Evolutionary conservation across 2,888 invertebrate species (phyloP), one percentile per base, ranked within the genome.

Genomic region (Dromius quadrimaculatus): DNA sequence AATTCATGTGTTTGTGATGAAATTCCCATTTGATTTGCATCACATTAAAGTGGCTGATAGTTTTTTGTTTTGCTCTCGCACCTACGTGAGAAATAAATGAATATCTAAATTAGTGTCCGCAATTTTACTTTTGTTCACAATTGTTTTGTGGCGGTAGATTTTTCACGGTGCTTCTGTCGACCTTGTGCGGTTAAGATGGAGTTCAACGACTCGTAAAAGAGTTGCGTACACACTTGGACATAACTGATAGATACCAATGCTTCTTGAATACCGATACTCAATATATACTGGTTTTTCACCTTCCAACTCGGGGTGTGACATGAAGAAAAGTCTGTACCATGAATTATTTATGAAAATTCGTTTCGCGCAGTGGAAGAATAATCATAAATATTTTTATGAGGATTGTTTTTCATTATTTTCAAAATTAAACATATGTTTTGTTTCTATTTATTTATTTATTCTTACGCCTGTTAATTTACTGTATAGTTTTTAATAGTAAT

Each of bases 11-110:
- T 69, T 61, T 61, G 45, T 69, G 59, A 45, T 61, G 68, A 69
- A 69, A 69, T 69, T 69, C 68, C 28, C 45, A 43, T 69, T 43
- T 68, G 13, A 68, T 68, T 68, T 68, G 68, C 68, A 68, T 68
- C 59, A 59, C 59, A 68, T 68, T 68, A 68, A n/a, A 17, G 45
- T 11, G 15, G 23, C 50, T 15, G 65, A 65, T 65, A 54, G 41
- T 68, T 68, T 64, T 54, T 54, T 43, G 57, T 64, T 47, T 59
- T 68, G 57, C 57, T 59, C 20, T 36, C 36, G 57, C 68, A 59
- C 68, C 68, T 68, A 68, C 68, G 68, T 68, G 54, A 15, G 13
- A 64, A 41, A 64, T 66, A 54, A 66, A 54, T 66, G 66, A 66
- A 66, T 54, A 66, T 34, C 57, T 36, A 34, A 59, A 17, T 59